Conservation (phyloP, 2,113 vertebrate species). For the Emydura subglobosa region DNA sequence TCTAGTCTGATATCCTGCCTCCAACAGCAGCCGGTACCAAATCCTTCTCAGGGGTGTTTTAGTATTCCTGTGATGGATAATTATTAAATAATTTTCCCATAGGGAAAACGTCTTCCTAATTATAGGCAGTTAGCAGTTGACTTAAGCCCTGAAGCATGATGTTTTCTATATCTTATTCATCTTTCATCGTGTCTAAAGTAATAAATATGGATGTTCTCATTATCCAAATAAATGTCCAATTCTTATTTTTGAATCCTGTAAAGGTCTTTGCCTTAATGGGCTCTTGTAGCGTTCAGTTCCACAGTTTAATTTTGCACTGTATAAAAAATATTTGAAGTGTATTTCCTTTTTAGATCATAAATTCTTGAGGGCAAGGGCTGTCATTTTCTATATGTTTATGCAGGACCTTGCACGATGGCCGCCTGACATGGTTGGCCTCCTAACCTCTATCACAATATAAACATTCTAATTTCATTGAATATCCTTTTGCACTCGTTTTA, state of each 20-base stretch:
- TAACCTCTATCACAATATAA: background rate
- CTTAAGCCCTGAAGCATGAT: background rate
- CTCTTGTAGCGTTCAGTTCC: background rate
- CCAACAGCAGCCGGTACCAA: background rate
- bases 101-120: background rate
- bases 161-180: background rate
- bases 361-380: rapidly evolving
- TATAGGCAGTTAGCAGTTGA: background rate
- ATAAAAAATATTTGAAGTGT: background rate
- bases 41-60: rapidly evolving
- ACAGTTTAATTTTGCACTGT: background rate
- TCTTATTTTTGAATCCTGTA: background rate
- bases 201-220: background rate
- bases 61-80: rapidly evolving
- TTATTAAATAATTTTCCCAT: background rate
- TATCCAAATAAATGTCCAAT: background rate
- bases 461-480: background rate
- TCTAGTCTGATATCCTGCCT: background rate
- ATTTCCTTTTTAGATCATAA: background rate
- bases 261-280: background rate
- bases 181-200: background rate
- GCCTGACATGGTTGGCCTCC: background rate
- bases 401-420: background rate
- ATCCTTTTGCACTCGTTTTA: background rate
- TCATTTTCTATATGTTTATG: background rate